These are phyloP conservation scores for Hippocampus abdominalis DNA, from an alignment of 2,113 vertebrate genomes.

Conservation along the genomic window DNA sequence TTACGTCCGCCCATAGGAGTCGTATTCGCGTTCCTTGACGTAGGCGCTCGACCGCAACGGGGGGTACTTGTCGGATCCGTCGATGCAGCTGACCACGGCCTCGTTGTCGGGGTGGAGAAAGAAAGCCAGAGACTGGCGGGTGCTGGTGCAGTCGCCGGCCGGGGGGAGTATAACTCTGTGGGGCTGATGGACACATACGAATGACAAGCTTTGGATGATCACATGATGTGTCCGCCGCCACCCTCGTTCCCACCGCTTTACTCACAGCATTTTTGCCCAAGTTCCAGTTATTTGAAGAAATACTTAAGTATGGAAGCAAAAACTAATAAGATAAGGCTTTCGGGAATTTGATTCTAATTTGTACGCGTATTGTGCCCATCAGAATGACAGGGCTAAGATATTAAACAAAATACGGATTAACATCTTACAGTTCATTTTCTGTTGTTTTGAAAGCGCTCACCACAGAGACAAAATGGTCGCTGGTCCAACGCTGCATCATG, in stretches of 20 bases:
- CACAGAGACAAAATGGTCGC: constrained; percentile 64
- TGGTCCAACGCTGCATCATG: constrained; percentile 77
- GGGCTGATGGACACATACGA: constrained; percentile 40
- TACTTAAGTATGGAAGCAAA: too few species aligned
- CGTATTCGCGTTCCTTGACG: constrained; percentile 33
- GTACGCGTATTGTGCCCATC: too few species aligned
- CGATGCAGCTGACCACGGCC: constrained; percentile 58
- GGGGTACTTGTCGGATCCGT: constrained; percentile 68
- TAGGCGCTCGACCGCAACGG: constrained; percentile 50
- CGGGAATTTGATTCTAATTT: too few species aligned
- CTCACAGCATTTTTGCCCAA: too few species aligned
- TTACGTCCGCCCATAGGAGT: constrained; percentile 37
- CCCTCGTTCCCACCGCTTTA: too few species aligned
- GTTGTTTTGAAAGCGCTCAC: constrained; percentile 49
- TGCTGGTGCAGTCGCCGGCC: constrained; percentile 43
- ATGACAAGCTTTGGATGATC: not conserved
- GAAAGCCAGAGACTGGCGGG: constrained; percentile 70
- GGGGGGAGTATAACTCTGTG: constrained; percentile 69
- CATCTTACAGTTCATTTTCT: too few species aligned
- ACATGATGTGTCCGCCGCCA: not conserved
- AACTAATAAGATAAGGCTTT: too few species aligned
- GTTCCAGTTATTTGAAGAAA: too few species aligned
- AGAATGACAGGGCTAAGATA: too few species aligned
- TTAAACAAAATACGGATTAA: too few species aligned
- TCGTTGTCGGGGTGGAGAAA: constrained; percentile 67